phyloP scores from a whole-genome alignment of 1,140 invertebrate species.

The Cherax quadricarinatus region DNA sequence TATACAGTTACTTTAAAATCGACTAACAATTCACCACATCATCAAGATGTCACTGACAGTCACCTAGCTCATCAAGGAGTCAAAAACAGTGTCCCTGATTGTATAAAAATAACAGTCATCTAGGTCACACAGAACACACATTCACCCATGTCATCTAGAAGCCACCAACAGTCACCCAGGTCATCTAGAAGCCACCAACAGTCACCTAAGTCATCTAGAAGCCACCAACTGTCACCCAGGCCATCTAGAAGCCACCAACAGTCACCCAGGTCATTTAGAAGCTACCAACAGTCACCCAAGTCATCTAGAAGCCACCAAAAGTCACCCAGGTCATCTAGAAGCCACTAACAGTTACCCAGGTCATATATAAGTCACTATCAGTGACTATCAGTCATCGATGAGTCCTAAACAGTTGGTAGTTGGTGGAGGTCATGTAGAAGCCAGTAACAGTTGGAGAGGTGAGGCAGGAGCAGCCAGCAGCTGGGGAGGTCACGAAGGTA shows the following conservation, averaged over 20 bases:
- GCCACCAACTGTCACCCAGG: neutral
- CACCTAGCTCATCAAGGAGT: neutral
- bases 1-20: no score
- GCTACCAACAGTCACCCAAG: no score
- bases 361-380: no score
- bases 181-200: neutral
- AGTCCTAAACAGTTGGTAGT: no score
- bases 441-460: neutral
- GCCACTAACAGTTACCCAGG: no score
- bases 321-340: no score
- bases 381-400: no score
- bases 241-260: neutral
- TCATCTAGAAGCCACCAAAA: no score
- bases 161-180: neutral
- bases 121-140: neutral
- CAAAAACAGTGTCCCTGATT: neutral
- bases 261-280: neutral
- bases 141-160: neutral
- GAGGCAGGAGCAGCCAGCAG: constrained; percentile 11
- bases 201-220: neutral
- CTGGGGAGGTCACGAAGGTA: neutral
- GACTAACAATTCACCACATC: neutral
- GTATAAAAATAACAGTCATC: neutral
- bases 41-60: neutral
- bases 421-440: neutral